Percentiles rank a stretch among this genome's conserved stretches.
Evolutionary conservation across 2,113 vertebrate species (phyloP).

Genomic region (Saimiri boliviensis): DNA sequence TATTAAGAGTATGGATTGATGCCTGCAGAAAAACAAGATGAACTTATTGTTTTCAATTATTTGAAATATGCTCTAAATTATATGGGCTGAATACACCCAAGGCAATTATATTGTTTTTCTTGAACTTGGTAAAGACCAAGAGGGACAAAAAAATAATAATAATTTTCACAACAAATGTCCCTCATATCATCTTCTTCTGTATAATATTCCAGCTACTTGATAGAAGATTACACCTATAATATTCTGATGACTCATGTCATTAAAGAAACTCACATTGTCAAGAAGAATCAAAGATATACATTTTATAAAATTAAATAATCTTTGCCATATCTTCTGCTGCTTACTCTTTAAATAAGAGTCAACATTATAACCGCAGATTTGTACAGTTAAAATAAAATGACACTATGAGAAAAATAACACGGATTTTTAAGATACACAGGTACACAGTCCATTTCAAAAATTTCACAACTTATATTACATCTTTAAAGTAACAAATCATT

Average conservation of each 20-base stretch:
- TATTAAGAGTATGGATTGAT: neutral
- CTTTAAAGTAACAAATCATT: neutral
- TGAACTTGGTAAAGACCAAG: neutral
- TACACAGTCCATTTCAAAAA: neutral
- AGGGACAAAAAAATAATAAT: neutral
- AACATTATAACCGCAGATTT: neutral
- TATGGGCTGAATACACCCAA: neutral
- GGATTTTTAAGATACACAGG: neutral
- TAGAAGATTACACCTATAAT: neutral
- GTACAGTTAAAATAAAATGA: neutral
- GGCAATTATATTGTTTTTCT: neutral
- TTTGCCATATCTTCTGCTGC: neutral
- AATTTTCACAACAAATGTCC: neutral
- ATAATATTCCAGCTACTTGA: neutral
- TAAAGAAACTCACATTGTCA: neutral
- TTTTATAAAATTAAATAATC: slow-evolving; percentile 2
- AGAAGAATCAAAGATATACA: neutral
- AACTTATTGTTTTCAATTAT: neutral
- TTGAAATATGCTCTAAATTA: neutral
- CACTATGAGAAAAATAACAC: neutral
- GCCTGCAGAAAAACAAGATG: neutral
- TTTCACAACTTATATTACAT: neutral
- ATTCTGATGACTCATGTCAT: neutral
- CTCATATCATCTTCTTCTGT: neutral
- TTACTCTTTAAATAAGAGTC: slow-evolving; percentile 3